Conservation (phyloP, 2,113 vertebrate genomes). For the Dipodomys spectabilis region DNA sequence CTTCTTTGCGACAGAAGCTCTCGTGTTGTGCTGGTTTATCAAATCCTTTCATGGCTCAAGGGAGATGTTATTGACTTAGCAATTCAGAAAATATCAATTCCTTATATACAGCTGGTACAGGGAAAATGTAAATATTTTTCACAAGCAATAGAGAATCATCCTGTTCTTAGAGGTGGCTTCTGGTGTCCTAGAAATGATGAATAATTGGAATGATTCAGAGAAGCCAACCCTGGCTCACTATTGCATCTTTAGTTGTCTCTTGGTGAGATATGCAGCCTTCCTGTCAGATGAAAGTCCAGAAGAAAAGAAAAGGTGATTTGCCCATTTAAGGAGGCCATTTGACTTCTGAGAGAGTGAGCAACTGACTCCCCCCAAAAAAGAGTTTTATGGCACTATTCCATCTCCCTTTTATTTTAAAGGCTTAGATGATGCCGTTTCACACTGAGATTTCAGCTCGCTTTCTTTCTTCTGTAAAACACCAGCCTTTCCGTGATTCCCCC, state of each 20-base stretch:
- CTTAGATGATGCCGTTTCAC: background rate
- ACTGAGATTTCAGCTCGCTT: background rate
- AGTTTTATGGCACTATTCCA: slow-evolving; percentile 32
- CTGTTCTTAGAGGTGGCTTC: slow-evolving; percentile 64
- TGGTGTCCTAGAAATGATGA: slow-evolving; percentile 74
- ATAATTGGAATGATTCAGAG: slow-evolving; percentile 62
- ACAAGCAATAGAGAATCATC: slow-evolving; percentile 71
- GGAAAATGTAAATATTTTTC: slow-evolving; percentile 78
- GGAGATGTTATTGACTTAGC: slow-evolving; percentile 81
- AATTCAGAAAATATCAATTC: slow-evolving; percentile 82
- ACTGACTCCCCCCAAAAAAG: slow-evolving; percentile 2
- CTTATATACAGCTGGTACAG: slow-evolving; percentile 77
- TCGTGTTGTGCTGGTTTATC: slow-evolving; percentile 81
- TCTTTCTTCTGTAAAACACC: background rate
- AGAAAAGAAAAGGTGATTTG: slow-evolving; percentile 60
- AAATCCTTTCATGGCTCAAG: slow-evolving; percentile 75
- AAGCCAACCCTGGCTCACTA: slow-evolving; percentile 57
- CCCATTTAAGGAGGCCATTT: slow-evolving; percentile 69
- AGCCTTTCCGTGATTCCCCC: background rate
- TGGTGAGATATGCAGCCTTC: slow-evolving; percentile 55
- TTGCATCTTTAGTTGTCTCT: slow-evolving; percentile 51
- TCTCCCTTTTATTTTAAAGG: slow-evolving; percentile 18
- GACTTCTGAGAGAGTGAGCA: slow-evolving; percentile 53
- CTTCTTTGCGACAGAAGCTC: slow-evolving; percentile 78
- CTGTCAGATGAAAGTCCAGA: slow-evolving; percentile 62